Base-by-base conservation (phyloP, 2,888 invertebrate species). In the Eupithecia subumbrata region DNA sequence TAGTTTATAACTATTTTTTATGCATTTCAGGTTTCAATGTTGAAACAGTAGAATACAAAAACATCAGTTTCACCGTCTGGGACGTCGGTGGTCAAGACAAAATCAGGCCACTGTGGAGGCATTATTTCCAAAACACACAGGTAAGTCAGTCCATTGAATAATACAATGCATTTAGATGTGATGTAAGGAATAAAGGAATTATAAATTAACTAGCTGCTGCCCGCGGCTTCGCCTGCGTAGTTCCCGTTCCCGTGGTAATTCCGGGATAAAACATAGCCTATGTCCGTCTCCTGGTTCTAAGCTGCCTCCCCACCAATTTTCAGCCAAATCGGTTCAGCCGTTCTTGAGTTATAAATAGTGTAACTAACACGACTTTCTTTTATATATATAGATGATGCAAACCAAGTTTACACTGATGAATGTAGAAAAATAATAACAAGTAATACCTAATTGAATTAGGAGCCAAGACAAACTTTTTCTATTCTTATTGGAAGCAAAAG, bases 1-100 rank as follows among this genome's bases (percentile, higher is more conserved):
- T 52, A 56, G 45, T 69, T 69, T 64, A 48, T 30, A 71, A 72
- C 63, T 76, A 70, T 73, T 71, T 30, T 79, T 68, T 74, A 67
- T 78, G 34, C 78, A 43, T 87, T 95, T 95, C 92, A 98, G 98
- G 99, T 92, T 99, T 99, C 96, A 99, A 99, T 96, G 99, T 99
- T 93, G 99, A 99, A 96, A 99, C 98, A 93, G 98, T 99, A 96
- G 98, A 99, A 97, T 99, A 99, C 97, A 99, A 99, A 97, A 99
- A 99, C 97, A 99, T 99, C 96, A 98, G 98, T 96, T 99, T 99
- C 96, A 99, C 99, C 86, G 98, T 99, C 86, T 99, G 98, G 98
- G 98, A 99, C 95, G 98, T 99, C 80, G 99, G 99, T 92, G 99
- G 99, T 95, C 99, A 99, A 95, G 98, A 99, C 95, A 99, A 99